Percentiles rank a stretch among this genome's conserved stretches.
These are phyloP conservation scores for Cryptocephalus primarius DNA, from an alignment of 2,888 invertebrate species.

Conservation along the genomic window DNA sequence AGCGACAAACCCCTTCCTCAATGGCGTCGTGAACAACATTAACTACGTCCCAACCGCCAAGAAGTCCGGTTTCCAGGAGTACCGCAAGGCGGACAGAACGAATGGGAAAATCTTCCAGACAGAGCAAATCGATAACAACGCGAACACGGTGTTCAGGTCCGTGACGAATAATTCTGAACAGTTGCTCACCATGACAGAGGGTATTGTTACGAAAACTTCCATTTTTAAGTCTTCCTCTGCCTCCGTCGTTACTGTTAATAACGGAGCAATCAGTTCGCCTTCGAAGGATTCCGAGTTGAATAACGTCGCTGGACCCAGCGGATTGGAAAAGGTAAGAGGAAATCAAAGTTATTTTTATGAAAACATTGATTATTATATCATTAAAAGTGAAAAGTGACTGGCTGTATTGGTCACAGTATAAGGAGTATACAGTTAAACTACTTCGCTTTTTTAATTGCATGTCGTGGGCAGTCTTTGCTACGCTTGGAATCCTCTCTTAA, in stretches of 20 bases:
- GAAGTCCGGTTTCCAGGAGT: constrained; percentile 15
- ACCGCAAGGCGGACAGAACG: constrained; percentile 15
- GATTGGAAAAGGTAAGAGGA: constrained; percentile 1
- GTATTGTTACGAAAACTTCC: constrained; percentile 10
- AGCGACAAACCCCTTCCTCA: neutral
- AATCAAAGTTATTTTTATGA: too few relatives aligned
- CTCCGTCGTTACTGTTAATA: constrained; percentile 13
- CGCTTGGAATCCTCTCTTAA: too few relatives aligned
- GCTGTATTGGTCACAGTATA: too few relatives aligned
- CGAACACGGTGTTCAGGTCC: constrained; percentile 8
- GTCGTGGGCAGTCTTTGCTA: too few relatives aligned
- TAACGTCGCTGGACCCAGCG: constrained; percentile 16
- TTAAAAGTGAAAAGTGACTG: too few relatives aligned
- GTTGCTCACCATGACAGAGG: constrained; percentile 10
- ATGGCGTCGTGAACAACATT: neutral
- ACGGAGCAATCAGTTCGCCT: constrained; percentile 13
- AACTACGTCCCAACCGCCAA: too few relatives aligned
- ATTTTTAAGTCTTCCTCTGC: constrained; percentile 11
- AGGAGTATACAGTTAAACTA: too few relatives aligned
- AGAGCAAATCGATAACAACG: constrained; percentile 37
- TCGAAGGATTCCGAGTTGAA: constrained; percentile 7
- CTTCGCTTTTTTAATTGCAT: too few relatives aligned
- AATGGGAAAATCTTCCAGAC: constrained; percentile 30
- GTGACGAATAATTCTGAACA: constrained; percentile 16
- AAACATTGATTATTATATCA: too few relatives aligned